Evolutionary conservation across 1,140 invertebrate genomes (phyloP).

Genomic region (Metopolophium dirhodum): DNA sequence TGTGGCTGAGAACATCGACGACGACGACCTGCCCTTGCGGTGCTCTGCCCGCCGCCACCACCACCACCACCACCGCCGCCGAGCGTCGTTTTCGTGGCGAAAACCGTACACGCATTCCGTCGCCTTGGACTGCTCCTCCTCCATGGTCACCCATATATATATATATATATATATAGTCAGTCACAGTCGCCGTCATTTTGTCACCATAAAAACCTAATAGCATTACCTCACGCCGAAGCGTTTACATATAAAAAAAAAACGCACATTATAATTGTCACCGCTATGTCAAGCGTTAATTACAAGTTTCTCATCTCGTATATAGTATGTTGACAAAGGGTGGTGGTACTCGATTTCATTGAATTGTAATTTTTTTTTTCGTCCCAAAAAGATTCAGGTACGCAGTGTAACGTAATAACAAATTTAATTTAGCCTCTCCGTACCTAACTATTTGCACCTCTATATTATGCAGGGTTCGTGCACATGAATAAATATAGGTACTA

Average conservation of each 20-base stretch:
- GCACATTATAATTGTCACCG: not conserved
- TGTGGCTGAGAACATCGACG: slow-evolving; percentile 5
- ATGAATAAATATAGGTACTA: too few relatives aligned
- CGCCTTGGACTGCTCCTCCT: slow-evolving; percentile 11
- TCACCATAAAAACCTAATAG: not conserved
- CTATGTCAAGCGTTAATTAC: not conserved
- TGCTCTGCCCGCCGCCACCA: not conserved
- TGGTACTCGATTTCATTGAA: not conserved
- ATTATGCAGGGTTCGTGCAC: too few relatives aligned
- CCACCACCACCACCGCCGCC: not conserved
- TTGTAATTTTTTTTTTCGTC: too few relatives aligned
- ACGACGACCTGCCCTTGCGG: not conserved
- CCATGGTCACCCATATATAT: not conserved
- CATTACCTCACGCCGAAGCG: not conserved
- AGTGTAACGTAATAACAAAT: too few relatives aligned
- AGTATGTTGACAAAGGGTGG: not conserved
- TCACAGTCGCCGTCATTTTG: not conserved
- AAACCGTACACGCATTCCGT: not conserved
- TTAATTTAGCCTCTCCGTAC: too few relatives aligned
- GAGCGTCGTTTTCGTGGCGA: not conserved
- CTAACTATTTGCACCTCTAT: too few relatives aligned
- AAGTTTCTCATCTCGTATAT: not conserved
- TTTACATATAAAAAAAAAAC: not conserved
- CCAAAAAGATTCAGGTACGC: not conserved
- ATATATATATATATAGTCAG: too few relatives aligned